Percentiles rank a stretch among this genome's conserved stretches.
phyloP scores from a whole-genome alignment of 1,140 invertebrate genomes.

The Phortica variegata region DNA sequence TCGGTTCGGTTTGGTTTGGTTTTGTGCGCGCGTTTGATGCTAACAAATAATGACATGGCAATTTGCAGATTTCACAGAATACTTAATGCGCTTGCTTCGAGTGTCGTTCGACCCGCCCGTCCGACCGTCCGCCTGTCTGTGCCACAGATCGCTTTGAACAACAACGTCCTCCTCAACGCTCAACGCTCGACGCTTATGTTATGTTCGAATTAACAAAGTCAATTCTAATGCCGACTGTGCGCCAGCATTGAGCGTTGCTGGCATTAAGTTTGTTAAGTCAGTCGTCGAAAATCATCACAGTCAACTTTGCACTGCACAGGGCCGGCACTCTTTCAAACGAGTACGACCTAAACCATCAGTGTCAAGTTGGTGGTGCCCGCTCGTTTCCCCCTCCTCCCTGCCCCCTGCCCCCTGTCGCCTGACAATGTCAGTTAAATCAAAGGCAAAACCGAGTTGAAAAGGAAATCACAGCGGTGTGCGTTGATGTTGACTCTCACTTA shows the following conservation, averaged over 20 bases:
- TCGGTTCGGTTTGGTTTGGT: constrained; percentile 9
- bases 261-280: constrained; percentile 37
- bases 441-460: no score
- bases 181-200: constrained; percentile 19
- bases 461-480: no score
- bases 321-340: no score
- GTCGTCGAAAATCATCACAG: constrained; percentile 3
- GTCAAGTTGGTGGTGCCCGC: no score
- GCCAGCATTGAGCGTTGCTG: neutral
- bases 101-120: constrained; percentile 1
- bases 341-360: no score
- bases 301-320: no score
- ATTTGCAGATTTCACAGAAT: constrained; percentile 57
- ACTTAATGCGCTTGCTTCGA: constrained; percentile 1
- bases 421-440: no score
- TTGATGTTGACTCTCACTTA: no score
- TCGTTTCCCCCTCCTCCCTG: no score
- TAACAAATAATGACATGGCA: constrained; percentile 58
- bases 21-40: constrained; percentile 36
- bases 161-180: constrained; percentile 17
- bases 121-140: constrained; percentile 2
- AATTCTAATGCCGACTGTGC: constrained; percentile 20
- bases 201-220: constrained; percentile 45
- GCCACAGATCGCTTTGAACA: constrained; percentile 15
- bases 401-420: no score